Conservation (phyloP, 2,888 invertebrate species). For the Machimus atricapillus region DNA sequence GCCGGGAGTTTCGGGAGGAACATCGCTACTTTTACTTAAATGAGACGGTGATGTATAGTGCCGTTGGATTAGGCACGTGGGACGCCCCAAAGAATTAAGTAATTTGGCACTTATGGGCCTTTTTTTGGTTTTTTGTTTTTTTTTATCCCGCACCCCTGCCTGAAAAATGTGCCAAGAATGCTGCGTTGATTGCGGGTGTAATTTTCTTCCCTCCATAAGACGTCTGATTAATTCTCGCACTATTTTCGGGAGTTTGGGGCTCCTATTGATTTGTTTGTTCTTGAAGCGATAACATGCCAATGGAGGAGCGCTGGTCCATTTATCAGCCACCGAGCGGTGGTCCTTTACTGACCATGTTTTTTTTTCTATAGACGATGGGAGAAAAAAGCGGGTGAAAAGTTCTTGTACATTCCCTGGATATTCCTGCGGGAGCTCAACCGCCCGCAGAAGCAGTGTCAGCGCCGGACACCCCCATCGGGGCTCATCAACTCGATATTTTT, state of each 20-base stretch:
- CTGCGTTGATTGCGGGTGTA: neutral
- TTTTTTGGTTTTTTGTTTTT: no score
- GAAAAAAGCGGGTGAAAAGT: neutral
- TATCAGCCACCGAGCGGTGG: neutral
- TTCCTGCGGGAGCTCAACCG: neutral
- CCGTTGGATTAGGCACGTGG: neutral
- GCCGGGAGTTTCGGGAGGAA: neutral
- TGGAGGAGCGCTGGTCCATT: neutral
- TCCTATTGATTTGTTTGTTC: neutral
- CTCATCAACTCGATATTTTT: slow-evolving; percentile 12
- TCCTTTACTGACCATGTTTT: neutral
- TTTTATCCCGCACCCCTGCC: neutral
- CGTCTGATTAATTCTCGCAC: neutral
- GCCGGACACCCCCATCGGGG: neutral
- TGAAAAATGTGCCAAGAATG: neutral
- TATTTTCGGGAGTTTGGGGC: neutral
- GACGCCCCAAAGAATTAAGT: neutral
- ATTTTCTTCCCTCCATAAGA: neutral
- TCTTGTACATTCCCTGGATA: neutral
- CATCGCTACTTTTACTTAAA: neutral
- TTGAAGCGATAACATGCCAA: neutral
- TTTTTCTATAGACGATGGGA: neutral
- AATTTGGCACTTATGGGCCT: neutral
- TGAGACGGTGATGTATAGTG: neutral
- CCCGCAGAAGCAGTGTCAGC: neutral